Evolutionary conservation across 2,797 vertebrate species (phyloP), one percentile per base, ranked within the genome.

Genomic region (Varecia variegata): DNA sequence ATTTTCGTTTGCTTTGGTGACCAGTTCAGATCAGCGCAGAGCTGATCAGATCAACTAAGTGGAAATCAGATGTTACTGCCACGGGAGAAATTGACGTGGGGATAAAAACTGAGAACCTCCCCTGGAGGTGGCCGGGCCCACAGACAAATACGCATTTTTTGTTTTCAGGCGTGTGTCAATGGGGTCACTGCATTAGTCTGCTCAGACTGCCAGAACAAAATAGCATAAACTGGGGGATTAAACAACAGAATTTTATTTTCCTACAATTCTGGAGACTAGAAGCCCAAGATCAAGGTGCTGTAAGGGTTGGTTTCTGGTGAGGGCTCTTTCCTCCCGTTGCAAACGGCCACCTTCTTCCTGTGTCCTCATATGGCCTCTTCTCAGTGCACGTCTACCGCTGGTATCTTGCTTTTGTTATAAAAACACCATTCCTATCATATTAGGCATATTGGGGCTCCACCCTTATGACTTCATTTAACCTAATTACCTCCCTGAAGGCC

Each of bases 121-220:
- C 84, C 38, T 17, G 4, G 7, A 4, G 9, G 32, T 23, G 4
- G 30, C 62, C 80, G 56, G 52, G 77, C 38, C 30, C 79, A 93
- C 5, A 90, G 91, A 91, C 91, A 73, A 97, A 70, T 38, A 97
- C 96, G 96, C 32, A 21, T 79, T 95, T 65, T 96, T 74, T 85
- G 20, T 97, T 93, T 96, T 91, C 68, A 88, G 95, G 32, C 35
- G 35, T 52, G 35, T 81, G 60, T 92, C 90, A 98, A 8, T 8
- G 93, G 77, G n/a, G 7, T 65, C 32, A 45, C 1, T 8, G 13
- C 13, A 0, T 38, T 40, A 12, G 25, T 91, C 17, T 52, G n/a
- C 3, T 45, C 9, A 14, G 43, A 23, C 10, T 67, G 7, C 50
- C 10, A 1, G 32, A 54, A 47, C 12, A 60, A 73, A 45, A 81